Conservation (phyloP, 1,140 invertebrate species). For the Ctenoplectra terminalis region DNA sequence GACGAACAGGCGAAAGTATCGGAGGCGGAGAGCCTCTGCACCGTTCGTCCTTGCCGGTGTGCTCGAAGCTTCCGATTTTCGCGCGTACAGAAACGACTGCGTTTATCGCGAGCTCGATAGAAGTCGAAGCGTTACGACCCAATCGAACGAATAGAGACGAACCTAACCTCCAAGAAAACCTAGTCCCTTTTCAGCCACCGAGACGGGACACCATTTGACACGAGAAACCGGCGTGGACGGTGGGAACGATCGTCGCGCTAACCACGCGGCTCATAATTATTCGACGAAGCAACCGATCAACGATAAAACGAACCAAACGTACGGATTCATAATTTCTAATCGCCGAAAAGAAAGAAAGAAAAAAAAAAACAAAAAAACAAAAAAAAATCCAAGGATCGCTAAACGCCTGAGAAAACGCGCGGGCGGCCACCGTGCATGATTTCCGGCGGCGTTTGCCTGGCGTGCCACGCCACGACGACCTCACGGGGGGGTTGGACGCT, state of each 20-base stretch:
- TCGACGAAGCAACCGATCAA: background rate
- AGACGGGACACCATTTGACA: slow-evolving; percentile 33
- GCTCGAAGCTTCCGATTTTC: background rate
- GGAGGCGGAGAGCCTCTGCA: background rate
- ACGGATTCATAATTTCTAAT: background rate
- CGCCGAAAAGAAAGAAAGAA: background rate
- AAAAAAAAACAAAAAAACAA: too few species aligned
- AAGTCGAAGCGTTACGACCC: background rate
- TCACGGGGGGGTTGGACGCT: slow-evolving; percentile 8
- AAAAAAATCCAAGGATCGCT: slow-evolving; percentile 3
- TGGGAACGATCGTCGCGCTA: background rate
- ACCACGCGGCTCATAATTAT: background rate
- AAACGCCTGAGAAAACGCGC: slow-evolving; percentile 50
- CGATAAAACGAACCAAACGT: background rate
- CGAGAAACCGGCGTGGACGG: slow-evolving; percentile 2
- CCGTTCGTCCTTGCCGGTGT: background rate
- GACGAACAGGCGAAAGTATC: slow-evolving; percentile 39
- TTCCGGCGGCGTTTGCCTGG: slow-evolving; percentile 63
- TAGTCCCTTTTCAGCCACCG: background rate
- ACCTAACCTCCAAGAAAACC: slow-evolving; percentile 37
- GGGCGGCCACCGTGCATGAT: slow-evolving; percentile 56
- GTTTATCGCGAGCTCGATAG: slow-evolving; percentile 30
- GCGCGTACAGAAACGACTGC: background rate
- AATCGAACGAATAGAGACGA: background rate
- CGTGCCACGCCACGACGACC: slow-evolving; percentile 66